These are phyloP conservation scores for Saimiri boliviensis DNA, from an alignment of 2,113 vertebrate genomes.

Conservation along the genomic window DNA sequence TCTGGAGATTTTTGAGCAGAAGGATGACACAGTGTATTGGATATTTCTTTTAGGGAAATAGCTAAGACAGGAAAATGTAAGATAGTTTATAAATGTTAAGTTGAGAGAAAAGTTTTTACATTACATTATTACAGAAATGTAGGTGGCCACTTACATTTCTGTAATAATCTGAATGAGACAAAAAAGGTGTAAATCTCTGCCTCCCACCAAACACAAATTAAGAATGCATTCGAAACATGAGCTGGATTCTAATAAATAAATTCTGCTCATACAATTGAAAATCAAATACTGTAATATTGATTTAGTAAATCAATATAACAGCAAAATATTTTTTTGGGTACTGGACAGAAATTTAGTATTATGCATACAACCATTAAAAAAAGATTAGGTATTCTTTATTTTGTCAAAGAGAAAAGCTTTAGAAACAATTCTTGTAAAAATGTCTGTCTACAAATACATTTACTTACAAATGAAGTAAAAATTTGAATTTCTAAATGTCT, in stretches of 20 bases:
- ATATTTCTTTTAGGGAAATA: background rate
- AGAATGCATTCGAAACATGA: background rate
- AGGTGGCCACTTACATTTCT: background rate
- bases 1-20: background rate
- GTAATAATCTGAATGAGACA: background rate
- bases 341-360: background rate
- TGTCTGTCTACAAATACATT: background rate
- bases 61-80: background rate
- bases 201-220: background rate
- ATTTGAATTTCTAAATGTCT: background rate
- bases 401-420: background rate
- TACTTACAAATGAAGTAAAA: background rate
- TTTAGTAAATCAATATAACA: background rate
- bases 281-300: background rate
- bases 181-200: background rate
- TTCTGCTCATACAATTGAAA: background rate
- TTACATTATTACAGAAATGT: too few species aligned
- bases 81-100: background rate
- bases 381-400: background rate
- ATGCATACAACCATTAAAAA: background rate
- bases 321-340: background rate
- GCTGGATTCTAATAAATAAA: background rate
- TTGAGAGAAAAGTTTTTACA: background rate
- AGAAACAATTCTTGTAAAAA: background rate
- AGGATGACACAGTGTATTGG: background rate